Percentiles rank a stretch among this genome's conserved stretches.
Conservation (phyloP, 2,888 invertebrate species). For the Nomada fucata region DNA sequence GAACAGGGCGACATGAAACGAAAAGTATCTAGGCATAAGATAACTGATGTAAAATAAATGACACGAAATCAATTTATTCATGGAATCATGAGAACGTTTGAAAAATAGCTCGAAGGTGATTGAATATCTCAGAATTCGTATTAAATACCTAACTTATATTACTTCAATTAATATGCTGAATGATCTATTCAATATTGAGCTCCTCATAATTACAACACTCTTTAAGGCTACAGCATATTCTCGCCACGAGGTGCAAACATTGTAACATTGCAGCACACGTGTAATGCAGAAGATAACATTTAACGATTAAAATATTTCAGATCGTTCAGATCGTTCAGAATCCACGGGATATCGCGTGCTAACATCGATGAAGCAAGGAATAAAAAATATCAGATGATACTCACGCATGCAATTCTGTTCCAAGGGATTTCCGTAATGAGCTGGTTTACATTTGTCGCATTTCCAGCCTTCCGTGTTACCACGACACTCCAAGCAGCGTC, state of each 20-base stretch:
- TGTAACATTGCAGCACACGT: too few species aligned
- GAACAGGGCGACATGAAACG: too few species aligned
- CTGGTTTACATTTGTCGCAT: constrained; percentile 88
- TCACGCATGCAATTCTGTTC: constrained; percentile 87
- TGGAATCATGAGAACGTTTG: too few species aligned
- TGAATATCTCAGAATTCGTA: not conserved
- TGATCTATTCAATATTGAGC: not conserved
- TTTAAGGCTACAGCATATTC: not conserved
- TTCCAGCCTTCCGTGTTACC: constrained; percentile 89
- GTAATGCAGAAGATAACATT: not conserved
- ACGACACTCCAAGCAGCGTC: constrained; percentile 93
- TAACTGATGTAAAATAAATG: too few species aligned
- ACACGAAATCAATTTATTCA: too few species aligned
- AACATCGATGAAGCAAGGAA: constrained; percentile 9
- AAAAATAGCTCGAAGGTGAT: too few species aligned
- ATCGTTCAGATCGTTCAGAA: not conserved
- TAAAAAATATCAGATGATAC: constrained; percentile 64
- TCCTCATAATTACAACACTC: not conserved
- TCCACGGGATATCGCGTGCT: constrained; percentile 39
- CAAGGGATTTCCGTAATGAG: constrained; percentile 88
- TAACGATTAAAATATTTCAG: not conserved
- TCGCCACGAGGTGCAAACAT: too few species aligned
- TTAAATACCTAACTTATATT: not conserved
- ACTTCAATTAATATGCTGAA: not conserved
- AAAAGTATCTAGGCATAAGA: too few species aligned